These are phyloP conservation scores for Yponomeuta plumbellus DNA, from an alignment of 2,888 invertebrate species.

Conservation along the genomic window DNA sequence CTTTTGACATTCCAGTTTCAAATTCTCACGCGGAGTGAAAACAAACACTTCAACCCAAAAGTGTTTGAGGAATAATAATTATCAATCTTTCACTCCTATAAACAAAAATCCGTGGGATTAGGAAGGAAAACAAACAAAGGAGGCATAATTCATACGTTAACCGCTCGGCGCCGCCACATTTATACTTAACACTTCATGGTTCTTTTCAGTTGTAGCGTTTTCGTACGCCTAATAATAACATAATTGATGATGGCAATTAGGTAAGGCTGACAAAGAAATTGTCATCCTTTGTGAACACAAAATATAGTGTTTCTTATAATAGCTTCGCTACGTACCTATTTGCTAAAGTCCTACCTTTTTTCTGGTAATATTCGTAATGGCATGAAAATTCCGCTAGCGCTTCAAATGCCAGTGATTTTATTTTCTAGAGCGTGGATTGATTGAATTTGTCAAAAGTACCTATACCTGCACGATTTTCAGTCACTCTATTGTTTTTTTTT, in stretches of 20 bases:
- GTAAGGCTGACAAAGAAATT: not conserved
- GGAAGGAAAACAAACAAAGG: conserved; percentile 58
- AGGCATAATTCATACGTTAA: conserved; percentile 20
- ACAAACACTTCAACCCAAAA: conserved; percentile 46
- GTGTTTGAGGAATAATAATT: conserved; percentile 35
- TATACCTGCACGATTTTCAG: too few relatives aligned
- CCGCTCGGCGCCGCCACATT: conserved; percentile 13
- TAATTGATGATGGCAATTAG: not conserved
- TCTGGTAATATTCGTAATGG: too few relatives aligned
- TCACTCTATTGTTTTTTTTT: too few relatives aligned
- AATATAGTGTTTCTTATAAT: too few relatives aligned
- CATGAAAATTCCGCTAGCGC: too few relatives aligned
- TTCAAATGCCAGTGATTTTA: too few relatives aligned
- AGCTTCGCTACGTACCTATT: too few relatives aligned
- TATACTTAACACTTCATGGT: conserved; percentile 8
- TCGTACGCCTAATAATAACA: not conserved
- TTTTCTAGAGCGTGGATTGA: too few relatives aligned
- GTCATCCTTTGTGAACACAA: too few relatives aligned
- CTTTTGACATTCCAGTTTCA: conserved; percentile 45
- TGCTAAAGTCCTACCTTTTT: too few relatives aligned
- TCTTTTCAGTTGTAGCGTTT: not conserved
- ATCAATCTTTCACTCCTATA: conserved; percentile 33
- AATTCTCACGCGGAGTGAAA: conserved; percentile 62
- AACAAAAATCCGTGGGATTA: conserved; percentile 48
- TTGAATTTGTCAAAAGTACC: too few relatives aligned